Evolutionary conservation across 2,888 invertebrate species (phyloP).

Genomic region (Meloe dianella): DNA sequence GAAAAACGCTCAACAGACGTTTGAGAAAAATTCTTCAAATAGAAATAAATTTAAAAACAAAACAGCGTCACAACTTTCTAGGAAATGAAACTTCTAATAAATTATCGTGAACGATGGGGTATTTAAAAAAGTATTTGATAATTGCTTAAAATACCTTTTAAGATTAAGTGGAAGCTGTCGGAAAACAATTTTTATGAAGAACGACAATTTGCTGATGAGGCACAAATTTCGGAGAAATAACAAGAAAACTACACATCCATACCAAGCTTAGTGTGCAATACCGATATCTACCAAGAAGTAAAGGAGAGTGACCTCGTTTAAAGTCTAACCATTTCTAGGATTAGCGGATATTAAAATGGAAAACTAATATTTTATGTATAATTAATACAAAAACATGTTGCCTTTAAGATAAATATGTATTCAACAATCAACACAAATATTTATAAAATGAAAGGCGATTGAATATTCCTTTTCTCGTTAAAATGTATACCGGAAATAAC

Average conservation of each 20-base stretch:
- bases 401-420: too few species aligned
- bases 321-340: background rate
- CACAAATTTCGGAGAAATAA: background rate
- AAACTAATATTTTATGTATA: background rate
- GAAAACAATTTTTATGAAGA: background rate
- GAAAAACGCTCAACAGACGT: background rate
- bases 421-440: background rate
- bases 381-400: background rate
- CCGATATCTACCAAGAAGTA: background rate
- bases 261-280: conserved; percentile 1
- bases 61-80: background rate
- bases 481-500: conserved; percentile 7
- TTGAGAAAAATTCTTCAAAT: background rate
- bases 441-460: background rate
- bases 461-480: background rate
- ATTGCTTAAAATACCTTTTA: background rate
- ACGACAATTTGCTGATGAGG: conserved; percentile 4
- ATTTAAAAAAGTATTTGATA: conserved; percentile 8
- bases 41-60: background rate
- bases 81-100: background rate
- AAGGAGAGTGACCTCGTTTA: background rate
- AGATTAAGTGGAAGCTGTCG: conserved; percentile 1
- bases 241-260: background rate
- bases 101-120: background rate
- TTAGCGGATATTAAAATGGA: background rate